Percentiles rank a stretch among this genome's conserved stretches.
phyloP scores from a whole-genome alignment of 2,888 invertebrate species.

The Apotomis betuletana region DNA sequence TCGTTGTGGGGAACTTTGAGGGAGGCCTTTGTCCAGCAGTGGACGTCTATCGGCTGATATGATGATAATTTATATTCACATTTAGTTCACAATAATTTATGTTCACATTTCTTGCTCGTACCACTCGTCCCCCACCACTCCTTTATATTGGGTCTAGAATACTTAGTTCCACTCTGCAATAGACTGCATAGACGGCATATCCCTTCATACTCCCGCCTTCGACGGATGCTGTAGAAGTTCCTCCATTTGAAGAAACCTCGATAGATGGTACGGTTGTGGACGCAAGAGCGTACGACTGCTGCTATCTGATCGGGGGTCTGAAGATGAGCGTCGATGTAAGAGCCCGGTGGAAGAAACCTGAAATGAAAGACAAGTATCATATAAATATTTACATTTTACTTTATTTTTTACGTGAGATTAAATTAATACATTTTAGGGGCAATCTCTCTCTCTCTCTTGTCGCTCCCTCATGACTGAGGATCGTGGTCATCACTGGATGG shows the following conservation, averaged over 20 bases:
- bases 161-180: constrained; percentile 55
- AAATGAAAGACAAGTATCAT: constrained; percentile 35
- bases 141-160: constrained; percentile 45
- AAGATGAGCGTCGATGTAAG: constrained; percentile 60
- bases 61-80: neutral
- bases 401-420: too few species aligned
- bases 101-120: neutral
- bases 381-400: too few species aligned
- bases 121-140: constrained; percentile 61
- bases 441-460: too few species aligned
- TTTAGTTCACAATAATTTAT: too few species aligned
- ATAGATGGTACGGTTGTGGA: constrained; percentile 56
- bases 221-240: constrained; percentile 57
- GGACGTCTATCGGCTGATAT: too few species aligned
- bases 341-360: constrained; percentile 71
- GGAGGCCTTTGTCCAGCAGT: too few species aligned
- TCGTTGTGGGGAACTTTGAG: too few species aligned
- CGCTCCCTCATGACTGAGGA: too few species aligned
- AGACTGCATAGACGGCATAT: constrained; percentile 64
- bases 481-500: too few species aligned
- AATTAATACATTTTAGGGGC: too few species aligned
- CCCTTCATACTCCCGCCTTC: constrained; percentile 52
- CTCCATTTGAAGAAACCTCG: constrained; percentile 63
- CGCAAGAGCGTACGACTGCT: constrained; percentile 54
- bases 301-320: constrained; percentile 54